Evolutionary conservation across 2,888 invertebrate species (phyloP), one percentile per base, ranked within the genome.

Genomic region (Melangyna quadrimaculata): DNA sequence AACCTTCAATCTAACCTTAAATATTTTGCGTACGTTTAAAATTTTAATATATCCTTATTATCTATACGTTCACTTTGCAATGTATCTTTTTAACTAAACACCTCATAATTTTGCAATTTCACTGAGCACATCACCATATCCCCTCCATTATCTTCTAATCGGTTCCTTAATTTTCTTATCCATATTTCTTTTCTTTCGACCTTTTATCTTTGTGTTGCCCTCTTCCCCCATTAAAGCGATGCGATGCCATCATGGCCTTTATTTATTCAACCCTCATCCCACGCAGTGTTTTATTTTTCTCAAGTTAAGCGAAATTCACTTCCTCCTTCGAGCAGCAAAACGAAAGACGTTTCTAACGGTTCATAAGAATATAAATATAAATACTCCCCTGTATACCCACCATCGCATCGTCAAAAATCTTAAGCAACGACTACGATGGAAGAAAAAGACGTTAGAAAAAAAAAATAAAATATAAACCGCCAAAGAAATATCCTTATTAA

Each of bases 81-180:
- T 67, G 48, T 67, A 51, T 51, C 51, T 67, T 51, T 70, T 2
- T 12, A 29, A 27, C 37, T 78, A 73, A 63, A 83, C 82, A 83
- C 82, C 78, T 83, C 78, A 78, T 83, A 83, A 83, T 72, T 73
- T 78, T 48, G 27, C 73, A 73, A 83, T 83, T 78, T 73, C 69
- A 73, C 61, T 61, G 73, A 69, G 69, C 73, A 73, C 72, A 78
- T 73, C 82, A 69, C 53, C 82, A 73, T 83, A 83, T 83, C 78
- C 48, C 67, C 78, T 73, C 48, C 72, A 82, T 82, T 72, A 82
- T 82, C 69, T 29, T 69, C 82, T 82, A 82, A 82, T 82, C 82
- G 72, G 59, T 69, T 69, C 63, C 72, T 69, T 78, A 83, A 83
- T 78, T 83, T 83, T 63, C 73, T 55, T 73, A 73, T 78, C 61